Base-by-base conservation (phyloP, 2,113 vertebrate genomes). In the Eptesicus fuscus region DNA sequence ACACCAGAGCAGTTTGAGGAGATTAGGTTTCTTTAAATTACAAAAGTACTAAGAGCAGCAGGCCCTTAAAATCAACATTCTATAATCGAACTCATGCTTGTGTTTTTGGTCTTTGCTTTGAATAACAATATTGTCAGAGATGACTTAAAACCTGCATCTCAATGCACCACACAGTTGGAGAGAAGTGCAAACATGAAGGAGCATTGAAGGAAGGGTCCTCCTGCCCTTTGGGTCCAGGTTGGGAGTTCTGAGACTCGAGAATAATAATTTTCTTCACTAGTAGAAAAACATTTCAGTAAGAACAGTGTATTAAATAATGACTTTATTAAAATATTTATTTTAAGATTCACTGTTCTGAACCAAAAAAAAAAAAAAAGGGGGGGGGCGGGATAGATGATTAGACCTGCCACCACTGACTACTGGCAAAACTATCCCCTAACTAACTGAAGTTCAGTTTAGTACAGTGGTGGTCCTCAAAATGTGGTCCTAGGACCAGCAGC, bases 21-120 rank as follows among this genome's bases (percentile, higher is more conserved):
- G 97, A 97, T 97, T 95, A 83, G 83, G 84, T 97, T 97, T 98
- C 95, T 97, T 97, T 95, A 96, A 95, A 97, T 97, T 96, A 94
- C 63, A 95, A 95, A 95, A 97, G 92, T 83, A 96, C 87, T 73
- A 90, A 94, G 83, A 97, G 44, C 69, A 85, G 85, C 83, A 96
- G 94, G 65, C 51, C 83, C 96, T 95, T 97, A 88, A 96, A 95
- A 85, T 96, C 96, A 97, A 83, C 9, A 12, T 88, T 96, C 96
- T 90, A 96, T 94, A 95, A 97, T 88, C 82, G 69, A 92, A 96
- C 91, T 96, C 96, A 87, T 10, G 47, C 77, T 91, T 90, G 9
- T 76, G 93, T 67, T 83, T 96, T 97, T 77, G 89, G 74, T 94
- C 65, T 93, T 49, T 49, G 67, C 83, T 96, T 96, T 88, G 56